Conservation (phyloP, 2,113 vertebrate genomes). For the Saccopteryx leptura region DNA sequence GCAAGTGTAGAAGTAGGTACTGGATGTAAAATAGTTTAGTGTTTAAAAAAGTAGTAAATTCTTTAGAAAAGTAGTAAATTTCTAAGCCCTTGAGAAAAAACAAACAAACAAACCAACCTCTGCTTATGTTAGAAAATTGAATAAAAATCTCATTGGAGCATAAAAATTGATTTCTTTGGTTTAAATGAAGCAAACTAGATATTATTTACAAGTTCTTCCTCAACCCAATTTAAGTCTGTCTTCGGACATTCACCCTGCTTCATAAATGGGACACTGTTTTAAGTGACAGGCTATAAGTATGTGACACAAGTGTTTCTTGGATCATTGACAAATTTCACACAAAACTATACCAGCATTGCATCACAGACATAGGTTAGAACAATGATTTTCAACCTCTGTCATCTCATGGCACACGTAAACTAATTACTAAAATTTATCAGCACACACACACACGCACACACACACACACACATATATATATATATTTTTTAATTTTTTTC, state of each 20-base stretch:
- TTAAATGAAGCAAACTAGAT: not conserved
- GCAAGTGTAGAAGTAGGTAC: not conserved
- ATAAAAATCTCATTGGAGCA: slow-evolving; percentile 27
- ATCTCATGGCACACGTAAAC: too few relatives aligned
- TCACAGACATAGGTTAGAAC: not conserved
- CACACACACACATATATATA: too few relatives aligned
- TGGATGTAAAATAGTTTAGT: not conserved
- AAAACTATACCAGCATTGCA: not conserved
- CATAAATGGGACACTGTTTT: not conserved
- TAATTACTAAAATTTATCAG: too few relatives aligned
- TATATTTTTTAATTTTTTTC: too few relatives aligned
- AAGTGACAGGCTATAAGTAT: not conserved
- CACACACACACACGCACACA: too few relatives aligned
- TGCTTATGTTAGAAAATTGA: not conserved
- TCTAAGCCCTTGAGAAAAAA: slow-evolving; percentile 28
- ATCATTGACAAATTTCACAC: not conserved
- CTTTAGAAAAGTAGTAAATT: slow-evolving; percentile 23
- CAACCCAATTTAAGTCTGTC: slow-evolving; percentile 11
- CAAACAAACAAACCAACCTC: not conserved
- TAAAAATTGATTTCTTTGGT: slow-evolving; percentile 13
- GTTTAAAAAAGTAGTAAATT: slow-evolving; percentile 31
- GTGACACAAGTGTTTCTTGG: not conserved
- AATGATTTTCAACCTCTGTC: too few relatives aligned
- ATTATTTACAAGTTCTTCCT: slow-evolving; percentile 20
- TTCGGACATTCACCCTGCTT: not conserved